These are phyloP conservation scores for Poicephalus gulielmi DNA, from an alignment of 2,113 vertebrate genomes.

Conservation along the genomic window DNA sequence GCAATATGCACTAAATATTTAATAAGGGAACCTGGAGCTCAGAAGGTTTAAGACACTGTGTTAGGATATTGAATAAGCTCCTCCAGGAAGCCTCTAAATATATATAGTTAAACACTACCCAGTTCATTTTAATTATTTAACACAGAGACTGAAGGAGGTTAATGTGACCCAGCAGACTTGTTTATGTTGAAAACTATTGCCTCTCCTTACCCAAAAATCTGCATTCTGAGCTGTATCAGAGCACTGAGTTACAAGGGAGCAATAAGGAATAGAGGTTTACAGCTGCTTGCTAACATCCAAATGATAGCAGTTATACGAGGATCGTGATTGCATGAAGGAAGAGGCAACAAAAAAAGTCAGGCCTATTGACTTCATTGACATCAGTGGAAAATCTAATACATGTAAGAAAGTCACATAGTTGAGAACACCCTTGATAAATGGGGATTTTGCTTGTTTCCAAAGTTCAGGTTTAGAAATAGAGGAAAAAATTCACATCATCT, in stretches of 20 bases:
- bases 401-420: background rate
- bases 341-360: background rate
- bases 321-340: background rate
- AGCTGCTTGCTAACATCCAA: background rate
- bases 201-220: slow-evolving; percentile 57
- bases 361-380: background rate
- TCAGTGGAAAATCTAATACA: background rate
- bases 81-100: slow-evolving; percentile 59
- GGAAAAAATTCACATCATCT: background rate
- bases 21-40: slow-evolving; percentile 52
- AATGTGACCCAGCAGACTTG: slow-evolving; percentile 55
- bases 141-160: slow-evolving; percentile 40
- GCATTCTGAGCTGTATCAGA: slow-evolving; percentile 52
- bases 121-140: slow-evolving; percentile 52
- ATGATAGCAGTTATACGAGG: background rate
- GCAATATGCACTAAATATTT: slow-evolving; percentile 44
- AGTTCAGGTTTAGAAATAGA: background rate
- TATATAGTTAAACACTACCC: slow-evolving; percentile 45
- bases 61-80: slow-evolving; percentile 44
- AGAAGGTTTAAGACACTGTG: slow-evolving; percentile 40
- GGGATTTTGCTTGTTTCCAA: background rate
- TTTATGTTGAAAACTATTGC: slow-evolving; percentile 59
- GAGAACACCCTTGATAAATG: background rate
- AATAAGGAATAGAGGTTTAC: slow-evolving; percentile 14
- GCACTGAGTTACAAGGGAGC: slow-evolving; percentile 40